These are phyloP conservation scores for Chalcosyrphus nemorum DNA, from an alignment of 2,888 invertebrate species.

Conservation along the genomic window DNA sequence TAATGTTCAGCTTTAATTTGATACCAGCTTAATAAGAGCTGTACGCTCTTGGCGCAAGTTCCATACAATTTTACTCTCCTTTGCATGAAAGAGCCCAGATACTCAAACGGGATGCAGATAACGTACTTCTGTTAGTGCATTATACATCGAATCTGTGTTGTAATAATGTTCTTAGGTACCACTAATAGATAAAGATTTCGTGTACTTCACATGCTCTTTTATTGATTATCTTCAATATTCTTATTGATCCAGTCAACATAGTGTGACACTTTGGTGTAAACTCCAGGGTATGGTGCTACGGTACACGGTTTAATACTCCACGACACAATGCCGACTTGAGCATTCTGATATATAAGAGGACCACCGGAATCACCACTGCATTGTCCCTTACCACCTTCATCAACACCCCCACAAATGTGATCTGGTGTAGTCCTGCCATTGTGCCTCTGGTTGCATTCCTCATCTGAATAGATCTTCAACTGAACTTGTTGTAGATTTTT, in stretches of 20 bases:
- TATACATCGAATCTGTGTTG: too few species aligned
- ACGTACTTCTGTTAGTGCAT: too few species aligned
- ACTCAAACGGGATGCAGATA: too few species aligned
- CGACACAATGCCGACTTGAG: slow-evolving; percentile 82
- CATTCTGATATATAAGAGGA: slow-evolving; percentile 79
- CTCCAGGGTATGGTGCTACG: slow-evolving; percentile 81
- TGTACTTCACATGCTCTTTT: not conserved
- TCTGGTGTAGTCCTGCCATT: slow-evolving; percentile 76
- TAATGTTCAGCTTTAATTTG: too few species aligned
- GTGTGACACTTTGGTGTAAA: slow-evolving; percentile 81
- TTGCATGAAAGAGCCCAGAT: too few species aligned
- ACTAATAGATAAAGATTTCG: too few species aligned
- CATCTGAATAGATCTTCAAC: slow-evolving; percentile 79
- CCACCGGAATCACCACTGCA: slow-evolving; percentile 83
- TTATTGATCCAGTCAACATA: slow-evolving; percentile 78
- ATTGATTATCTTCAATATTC: slow-evolving; percentile 2
- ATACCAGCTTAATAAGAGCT: too few species aligned
- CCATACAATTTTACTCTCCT: too few species aligned
- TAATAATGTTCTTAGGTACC: too few species aligned
- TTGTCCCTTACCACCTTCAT: slow-evolving; percentile 82
- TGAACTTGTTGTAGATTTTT: slow-evolving; percentile 80
- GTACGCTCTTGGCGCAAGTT: too few species aligned
- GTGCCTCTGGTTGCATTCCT: slow-evolving; percentile 79
- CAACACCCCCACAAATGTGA: slow-evolving; percentile 82
- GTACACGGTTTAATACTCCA: slow-evolving; percentile 83